These are phyloP conservation scores for Lasius fuliginosus DNA, from an alignment of 2,888 invertebrate genomes.

Conservation along the genomic window DNA sequence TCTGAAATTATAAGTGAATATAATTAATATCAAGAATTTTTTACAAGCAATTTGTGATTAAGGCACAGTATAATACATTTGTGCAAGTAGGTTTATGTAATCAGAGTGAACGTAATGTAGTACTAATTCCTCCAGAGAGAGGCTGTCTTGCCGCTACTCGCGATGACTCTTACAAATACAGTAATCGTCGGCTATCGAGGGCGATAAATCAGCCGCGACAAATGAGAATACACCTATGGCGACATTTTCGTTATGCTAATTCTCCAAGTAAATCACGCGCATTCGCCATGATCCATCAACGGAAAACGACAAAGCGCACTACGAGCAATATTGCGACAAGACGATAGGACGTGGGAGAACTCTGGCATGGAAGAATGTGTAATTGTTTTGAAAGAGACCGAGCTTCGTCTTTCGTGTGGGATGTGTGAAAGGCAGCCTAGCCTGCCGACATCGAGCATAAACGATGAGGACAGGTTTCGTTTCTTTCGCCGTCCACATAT, in stretches of 20 bases:
- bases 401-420: slow-evolving; percentile 80
- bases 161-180: slow-evolving; percentile 37
- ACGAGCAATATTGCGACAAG: slow-evolving; percentile 63
- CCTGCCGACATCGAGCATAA: slow-evolving; percentile 67
- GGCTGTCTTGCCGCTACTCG: not conserved
- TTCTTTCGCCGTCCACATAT: slow-evolving; percentile 69
- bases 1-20: slow-evolving; percentile 8
- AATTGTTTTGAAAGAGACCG: slow-evolving; percentile 82
- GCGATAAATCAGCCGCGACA: slow-evolving; percentile 48
- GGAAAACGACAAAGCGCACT: slow-evolving; percentile 51
- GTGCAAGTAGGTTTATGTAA: not conserved
- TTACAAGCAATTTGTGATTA: not conserved
- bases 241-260: slow-evolving; percentile 52
- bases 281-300: slow-evolving; percentile 14
- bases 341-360: slow-evolving; percentile 79
- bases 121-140: not conserved
- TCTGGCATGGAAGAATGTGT: slow-evolving; percentile 79
- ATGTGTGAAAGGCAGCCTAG: slow-evolving; percentile 79
- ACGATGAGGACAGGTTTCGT: slow-evolving; percentile 73
- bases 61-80: not conserved
- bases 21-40: not conserved
- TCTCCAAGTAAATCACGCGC: slow-evolving; percentile 33
- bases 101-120: not conserved
- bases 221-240: slow-evolving; percentile 41
- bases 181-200: slow-evolving; percentile 33